Conservation (phyloP, 2,888 invertebrate species). For the Conchocele bisecta region DNA sequence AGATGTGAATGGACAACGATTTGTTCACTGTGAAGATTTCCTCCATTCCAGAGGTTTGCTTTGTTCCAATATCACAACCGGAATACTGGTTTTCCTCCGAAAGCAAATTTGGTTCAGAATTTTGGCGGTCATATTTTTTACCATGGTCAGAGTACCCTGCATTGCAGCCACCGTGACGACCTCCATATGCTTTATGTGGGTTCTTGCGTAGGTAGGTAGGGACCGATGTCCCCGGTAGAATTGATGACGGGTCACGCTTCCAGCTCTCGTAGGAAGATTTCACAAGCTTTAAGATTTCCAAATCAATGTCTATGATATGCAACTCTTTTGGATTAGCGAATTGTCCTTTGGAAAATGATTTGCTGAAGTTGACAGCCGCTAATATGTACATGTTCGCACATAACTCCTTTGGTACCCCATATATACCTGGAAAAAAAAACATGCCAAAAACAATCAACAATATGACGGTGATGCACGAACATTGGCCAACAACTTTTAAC, state of each 20-base stretch:
- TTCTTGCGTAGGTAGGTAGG: slow-evolving; percentile 10
- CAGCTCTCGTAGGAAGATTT: slow-evolving; percentile 33
- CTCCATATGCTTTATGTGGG: neutral
- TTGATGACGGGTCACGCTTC: slow-evolving; percentile 19
- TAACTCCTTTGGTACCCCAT: slow-evolving; percentile 53
- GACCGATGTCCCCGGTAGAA: slow-evolving; percentile 13
- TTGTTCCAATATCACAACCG: too few relatives aligned
- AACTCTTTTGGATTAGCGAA: slow-evolving; percentile 23
- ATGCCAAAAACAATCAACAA: too few relatives aligned
- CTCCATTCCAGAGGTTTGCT: slow-evolving; percentile 23
- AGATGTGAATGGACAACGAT: slow-evolving; percentile 34
- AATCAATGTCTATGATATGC: slow-evolving; percentile 56
- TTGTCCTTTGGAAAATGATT: too few relatives aligned
- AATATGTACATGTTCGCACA: slow-evolving; percentile 57
- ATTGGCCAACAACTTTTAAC: too few relatives aligned
- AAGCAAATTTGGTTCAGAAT: neutral
- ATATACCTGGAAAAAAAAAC: slow-evolving; percentile 56
- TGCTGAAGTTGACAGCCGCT: slow-evolving; percentile 37
- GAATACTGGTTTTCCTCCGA: too few relatives aligned
- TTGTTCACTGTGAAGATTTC: slow-evolving; percentile 18
- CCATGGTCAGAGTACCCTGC: neutral
- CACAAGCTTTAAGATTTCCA: slow-evolving; percentile 38
- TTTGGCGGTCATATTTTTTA: neutral
- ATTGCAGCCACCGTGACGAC: neutral
- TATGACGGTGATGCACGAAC: too few relatives aligned